These are phyloP conservation scores for Ramphastos sulfuratus DNA, from an alignment of 2,113 vertebrate species.

Conservation along the genomic window DNA sequence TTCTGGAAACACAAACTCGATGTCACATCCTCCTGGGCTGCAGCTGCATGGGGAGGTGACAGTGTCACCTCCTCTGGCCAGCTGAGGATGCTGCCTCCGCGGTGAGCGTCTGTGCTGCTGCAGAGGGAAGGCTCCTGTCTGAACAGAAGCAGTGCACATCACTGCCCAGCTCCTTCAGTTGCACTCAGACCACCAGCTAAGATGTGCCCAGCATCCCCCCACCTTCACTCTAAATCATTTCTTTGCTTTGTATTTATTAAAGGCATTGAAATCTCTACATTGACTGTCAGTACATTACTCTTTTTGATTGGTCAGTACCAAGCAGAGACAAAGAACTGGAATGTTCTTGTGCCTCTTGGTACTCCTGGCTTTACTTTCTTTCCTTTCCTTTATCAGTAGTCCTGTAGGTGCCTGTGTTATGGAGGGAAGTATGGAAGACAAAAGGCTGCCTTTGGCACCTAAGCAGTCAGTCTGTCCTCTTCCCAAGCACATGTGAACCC, in stretches of 20 bases:
- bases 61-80: neutral
- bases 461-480: neutral
- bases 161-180: neutral
- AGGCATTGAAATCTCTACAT: neutral
- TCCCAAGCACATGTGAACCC: neutral
- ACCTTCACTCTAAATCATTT: no score
- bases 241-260: neutral
- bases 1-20: constrained; percentile 36
- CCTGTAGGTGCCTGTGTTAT: neutral
- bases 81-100: neutral
- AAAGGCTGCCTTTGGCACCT: neutral
- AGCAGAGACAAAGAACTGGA: neutral
- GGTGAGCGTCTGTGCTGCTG: neutral
- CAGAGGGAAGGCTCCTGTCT: neutral
- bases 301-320: neutral
- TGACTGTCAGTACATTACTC: neutral
- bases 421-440: neutral
- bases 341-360: neutral
- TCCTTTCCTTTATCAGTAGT: neutral
- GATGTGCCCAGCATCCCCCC: neutral
- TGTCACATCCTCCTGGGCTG: constrained; percentile 31
- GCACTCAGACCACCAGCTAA: neutral
- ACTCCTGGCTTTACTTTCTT: neutral
- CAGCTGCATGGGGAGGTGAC: neutral
- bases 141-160: neutral